phyloP scores from a whole-genome alignment of 2,888 invertebrate genomes.

The Dynastes tityus region DNA sequence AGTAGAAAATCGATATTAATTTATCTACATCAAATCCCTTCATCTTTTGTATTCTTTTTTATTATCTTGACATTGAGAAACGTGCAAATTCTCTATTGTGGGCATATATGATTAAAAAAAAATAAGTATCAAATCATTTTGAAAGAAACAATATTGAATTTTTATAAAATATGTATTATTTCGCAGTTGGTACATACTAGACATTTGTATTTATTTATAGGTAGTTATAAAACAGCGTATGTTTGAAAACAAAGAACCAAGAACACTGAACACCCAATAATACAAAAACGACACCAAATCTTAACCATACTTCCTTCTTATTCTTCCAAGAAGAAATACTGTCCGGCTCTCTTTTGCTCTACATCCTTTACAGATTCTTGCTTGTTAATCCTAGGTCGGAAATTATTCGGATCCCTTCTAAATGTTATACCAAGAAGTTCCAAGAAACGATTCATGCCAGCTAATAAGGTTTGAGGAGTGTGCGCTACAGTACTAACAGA shows the following conservation, averaged over 20 bases:
- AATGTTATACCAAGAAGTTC: constrained; percentile 97
- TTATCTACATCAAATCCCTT: too few species aligned
- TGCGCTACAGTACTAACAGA: constrained; percentile 92
- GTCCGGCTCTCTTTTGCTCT: constrained; percentile 97
- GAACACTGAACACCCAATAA: constrained; percentile 14
- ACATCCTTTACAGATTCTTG: constrained; percentile 96
- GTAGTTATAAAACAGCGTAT: constrained; percentile 24
- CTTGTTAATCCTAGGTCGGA: constrained; percentile 98
- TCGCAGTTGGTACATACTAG: constrained; percentile 20
- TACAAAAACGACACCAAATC: constrained; percentile 21
- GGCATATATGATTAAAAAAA: too few species aligned
- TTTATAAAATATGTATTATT: constrained; percentile 45
- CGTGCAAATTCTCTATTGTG: too few species aligned
- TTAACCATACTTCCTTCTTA: background rate
- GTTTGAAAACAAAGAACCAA: constrained; percentile 27
- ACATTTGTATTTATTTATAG: constrained; percentile 25
- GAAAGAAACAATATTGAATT: constrained; percentile 3
- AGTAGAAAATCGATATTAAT: too few species aligned
- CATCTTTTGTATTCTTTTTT: too few species aligned
- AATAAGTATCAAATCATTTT: background rate
- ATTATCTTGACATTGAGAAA: too few species aligned
- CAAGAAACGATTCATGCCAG: constrained; percentile 98
- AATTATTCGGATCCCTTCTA: constrained; percentile 98
- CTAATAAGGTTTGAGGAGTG: constrained; percentile 92
- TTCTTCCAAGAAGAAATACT: constrained; percentile 99